Conservation (phyloP, 2,888 invertebrate species). For the Pharmacophagus antenor region DNA sequence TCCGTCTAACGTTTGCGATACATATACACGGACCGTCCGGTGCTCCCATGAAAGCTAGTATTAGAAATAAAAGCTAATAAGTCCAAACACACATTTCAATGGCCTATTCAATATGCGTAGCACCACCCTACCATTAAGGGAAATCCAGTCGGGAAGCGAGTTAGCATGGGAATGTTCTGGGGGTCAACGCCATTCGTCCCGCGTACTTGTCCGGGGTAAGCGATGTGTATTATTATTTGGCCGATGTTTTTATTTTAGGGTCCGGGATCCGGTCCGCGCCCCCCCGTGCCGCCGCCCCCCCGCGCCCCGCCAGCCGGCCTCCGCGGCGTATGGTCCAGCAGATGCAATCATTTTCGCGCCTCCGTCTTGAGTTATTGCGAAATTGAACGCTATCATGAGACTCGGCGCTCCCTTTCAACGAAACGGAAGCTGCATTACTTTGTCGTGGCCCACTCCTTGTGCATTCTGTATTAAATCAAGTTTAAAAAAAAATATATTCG, state of each 20-base stretch:
- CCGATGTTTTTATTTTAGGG: conserved; percentile 80
- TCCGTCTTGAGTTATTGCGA: conserved; percentile 28
- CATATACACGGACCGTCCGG: conserved; percentile 34
- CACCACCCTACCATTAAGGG: conserved; percentile 70
- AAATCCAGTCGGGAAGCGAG: conserved; percentile 70
- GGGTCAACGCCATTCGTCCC: conserved; percentile 75
- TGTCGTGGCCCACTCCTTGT: conserved; percentile 1
- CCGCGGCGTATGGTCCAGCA: conserved; percentile 32
- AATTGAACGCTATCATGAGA: conserved; percentile 23
- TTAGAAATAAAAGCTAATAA: conserved; percentile 76
- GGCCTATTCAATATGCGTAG: conserved; percentile 66
- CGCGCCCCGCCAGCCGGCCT: conserved; percentile 43
- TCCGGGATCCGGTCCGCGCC: conserved; percentile 78
- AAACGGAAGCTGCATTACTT: conserved; percentile 18
- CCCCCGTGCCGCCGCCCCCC: conserved; percentile 68
- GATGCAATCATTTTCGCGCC: conserved; percentile 32
- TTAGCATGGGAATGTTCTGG: conserved; percentile 75
- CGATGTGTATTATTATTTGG: conserved; percentile 79
- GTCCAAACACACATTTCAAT: conserved; percentile 68
- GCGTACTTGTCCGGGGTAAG: conserved; percentile 75
- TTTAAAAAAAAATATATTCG: neutral
- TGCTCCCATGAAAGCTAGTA: conserved; percentile 65
- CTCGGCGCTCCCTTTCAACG: conserved; percentile 11
- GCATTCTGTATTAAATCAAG: neutral
- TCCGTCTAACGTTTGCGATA: conserved; percentile 40